phyloP scores from a whole-genome alignment of 2,888 invertebrate genomes.

The Latrodectus elegans region DNA sequence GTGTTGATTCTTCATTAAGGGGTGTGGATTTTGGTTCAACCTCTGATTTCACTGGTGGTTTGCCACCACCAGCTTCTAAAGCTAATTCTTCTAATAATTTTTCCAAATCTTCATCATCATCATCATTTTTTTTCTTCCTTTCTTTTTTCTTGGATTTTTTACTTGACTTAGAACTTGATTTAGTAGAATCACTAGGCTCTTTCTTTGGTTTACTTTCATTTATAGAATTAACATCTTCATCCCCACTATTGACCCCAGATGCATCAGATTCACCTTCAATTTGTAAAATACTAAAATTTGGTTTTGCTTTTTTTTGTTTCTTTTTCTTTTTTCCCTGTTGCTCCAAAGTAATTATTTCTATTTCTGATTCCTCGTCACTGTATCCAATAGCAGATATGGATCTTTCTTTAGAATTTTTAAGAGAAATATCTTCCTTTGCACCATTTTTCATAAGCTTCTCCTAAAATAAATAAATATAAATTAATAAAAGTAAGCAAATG shows the following conservation, averaged over 20 bases:
- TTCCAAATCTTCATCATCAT: slow-evolving; percentile 87
- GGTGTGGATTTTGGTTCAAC: slow-evolving; percentile 1
- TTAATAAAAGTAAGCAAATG: not conserved
- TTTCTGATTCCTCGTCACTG: slow-evolving; percentile 63
- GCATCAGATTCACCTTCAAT: slow-evolving; percentile 61
- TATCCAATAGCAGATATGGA: slow-evolving; percentile 5
- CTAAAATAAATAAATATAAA: not conserved
- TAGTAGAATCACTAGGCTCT: not conserved
- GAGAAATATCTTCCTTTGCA: not conserved
- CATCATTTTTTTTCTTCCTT: slow-evolving; percentile 78
- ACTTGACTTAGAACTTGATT: slow-evolving; percentile 26
- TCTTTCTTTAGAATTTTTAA: not conserved
- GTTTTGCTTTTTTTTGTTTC: slow-evolving; percentile 67
- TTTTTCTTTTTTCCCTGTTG: slow-evolving; percentile 64
- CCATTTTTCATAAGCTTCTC: slow-evolving; percentile 12
- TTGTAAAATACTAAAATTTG: slow-evolving; percentile 54
- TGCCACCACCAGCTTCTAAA: slow-evolving; percentile 84
- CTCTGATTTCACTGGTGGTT: slow-evolving; percentile 72
- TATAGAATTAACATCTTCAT: slow-evolving; percentile 31
- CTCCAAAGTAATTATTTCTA: slow-evolving; percentile 58
- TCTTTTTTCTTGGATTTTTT: slow-evolving; percentile 69
- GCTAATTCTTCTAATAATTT: slow-evolving; percentile 88
- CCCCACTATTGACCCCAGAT: slow-evolving; percentile 73
- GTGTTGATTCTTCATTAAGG: not conserved
- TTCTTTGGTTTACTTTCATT: slow-evolving; percentile 18